Base-by-base conservation (phyloP, 92 coral and sea anemone species). In the Epizoanthus stellaris region DNA sequence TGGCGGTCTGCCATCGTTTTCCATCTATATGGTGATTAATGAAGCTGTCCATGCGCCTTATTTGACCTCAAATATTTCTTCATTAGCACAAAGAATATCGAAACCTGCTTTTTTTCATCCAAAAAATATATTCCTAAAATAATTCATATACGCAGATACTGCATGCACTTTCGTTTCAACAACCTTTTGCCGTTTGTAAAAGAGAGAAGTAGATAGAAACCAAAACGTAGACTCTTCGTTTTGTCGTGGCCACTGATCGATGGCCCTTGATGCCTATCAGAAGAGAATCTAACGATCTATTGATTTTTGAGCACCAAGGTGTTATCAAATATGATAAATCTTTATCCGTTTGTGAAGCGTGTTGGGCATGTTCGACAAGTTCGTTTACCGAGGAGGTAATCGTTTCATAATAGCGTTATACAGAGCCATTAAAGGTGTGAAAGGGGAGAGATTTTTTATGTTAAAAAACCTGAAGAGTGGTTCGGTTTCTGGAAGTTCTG, bases 261-360 rank as follows among this genome's bases (percentile, higher is more conserved):
- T 68, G 15, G 40, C 39, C 49, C 15, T 63, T 7, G 52, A n/a
- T 10, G 13, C 36, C 19, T 43, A 79, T 79, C 59, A 62, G 72
- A 63, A 16, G 73, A 63, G 61, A 76, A 57, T 59, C 77, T 19
- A 15, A 58, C 68, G 40, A 79, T 79, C 60, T 63, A 13, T 64
- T 63, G 83, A 63, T 59, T 79, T 52, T 53, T 43, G 23, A 63
- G 65, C 20, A 62, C 45, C 59, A 79, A 40, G 59, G 49, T 63
- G 83, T 62, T 79, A 62, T 79, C 72, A 42, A 79, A 62, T 45
- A 79, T 76, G 68, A 60, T 79, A 79, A 76, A 79, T 79, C 42
- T 20, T 16, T 23, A 79, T 79, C 70, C 42, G 39, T 11, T 63
- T 45, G 20, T 43, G 43, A 79, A 79, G 25, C 38, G 70, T 79